A percentile compares a stretch with the other conserved stretches of the same genome.
phyloP scores from a whole-genome alignment of 2,888 invertebrate genomes.

The Copidosoma aretas region DNA sequence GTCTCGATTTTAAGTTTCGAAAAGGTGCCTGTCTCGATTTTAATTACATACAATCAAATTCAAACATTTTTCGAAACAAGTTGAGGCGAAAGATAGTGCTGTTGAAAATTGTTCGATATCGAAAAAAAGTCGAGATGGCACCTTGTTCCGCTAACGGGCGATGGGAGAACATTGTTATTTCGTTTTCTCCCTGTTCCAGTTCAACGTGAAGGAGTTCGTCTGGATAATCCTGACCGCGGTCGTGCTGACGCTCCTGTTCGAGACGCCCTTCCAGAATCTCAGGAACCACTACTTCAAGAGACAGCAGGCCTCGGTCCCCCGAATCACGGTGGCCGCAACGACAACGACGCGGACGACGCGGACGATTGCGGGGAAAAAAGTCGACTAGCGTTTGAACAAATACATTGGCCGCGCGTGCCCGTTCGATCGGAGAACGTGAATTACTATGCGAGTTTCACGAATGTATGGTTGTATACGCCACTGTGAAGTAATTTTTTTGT shows the following conservation, averaged over 20 bases:
- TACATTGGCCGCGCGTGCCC: slow-evolving; percentile 16
- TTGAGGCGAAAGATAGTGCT: too few relatives aligned
- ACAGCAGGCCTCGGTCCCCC: background rate
- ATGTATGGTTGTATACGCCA: too few relatives aligned
- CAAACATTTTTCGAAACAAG: too few relatives aligned
- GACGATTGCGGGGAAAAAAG: slow-evolving; percentile 35
- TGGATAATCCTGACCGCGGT: slow-evolving; percentile 68
- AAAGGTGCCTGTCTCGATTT: too few relatives aligned
- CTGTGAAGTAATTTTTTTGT: too few relatives aligned
- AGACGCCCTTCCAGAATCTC: slow-evolving; percentile 75
- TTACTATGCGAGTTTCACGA: too few relatives aligned
- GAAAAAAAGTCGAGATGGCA: too few relatives aligned
- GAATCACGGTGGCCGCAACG: background rate
- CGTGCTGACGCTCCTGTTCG: slow-evolving; percentile 69
- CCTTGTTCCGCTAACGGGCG: too few relatives aligned
- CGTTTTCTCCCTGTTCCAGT: slow-evolving; percentile 59
- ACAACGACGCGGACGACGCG: slow-evolving; percentile 43
- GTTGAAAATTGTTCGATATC: too few relatives aligned
- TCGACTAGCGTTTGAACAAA: slow-evolving; percentile 2
- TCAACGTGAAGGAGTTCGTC: slow-evolving; percentile 69
- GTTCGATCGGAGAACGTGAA: too few relatives aligned
- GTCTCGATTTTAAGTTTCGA: too few relatives aligned
- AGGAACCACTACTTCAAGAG: slow-evolving; percentile 65
- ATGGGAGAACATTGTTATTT: background rate
- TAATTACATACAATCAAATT: too few relatives aligned